phyloP scores from a whole-genome alignment of 2,113 vertebrate species.

The Taxidea taxus region DNA sequence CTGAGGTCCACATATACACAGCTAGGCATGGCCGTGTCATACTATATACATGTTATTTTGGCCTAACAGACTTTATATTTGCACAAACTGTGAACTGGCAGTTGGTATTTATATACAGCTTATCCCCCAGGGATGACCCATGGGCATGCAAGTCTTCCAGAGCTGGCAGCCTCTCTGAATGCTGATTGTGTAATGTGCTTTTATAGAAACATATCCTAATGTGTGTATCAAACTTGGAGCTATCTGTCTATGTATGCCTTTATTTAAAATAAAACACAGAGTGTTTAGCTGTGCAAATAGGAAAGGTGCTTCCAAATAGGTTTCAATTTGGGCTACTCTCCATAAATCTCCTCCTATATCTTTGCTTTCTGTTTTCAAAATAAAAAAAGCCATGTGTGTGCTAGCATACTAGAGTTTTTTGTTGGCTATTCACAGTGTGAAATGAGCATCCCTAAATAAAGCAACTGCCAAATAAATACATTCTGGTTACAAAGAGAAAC shows the following conservation, averaged over 20 bases:
- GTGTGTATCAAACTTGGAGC: constrained; percentile 59
- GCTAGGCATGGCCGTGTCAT: neutral
- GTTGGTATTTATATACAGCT: constrained; percentile 50
- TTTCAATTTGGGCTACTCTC: constrained; percentile 53
- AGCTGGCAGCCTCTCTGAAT: constrained; percentile 28
- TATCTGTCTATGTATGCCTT: constrained; percentile 43
- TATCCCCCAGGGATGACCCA: constrained; percentile 59
- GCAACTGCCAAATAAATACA: constrained; percentile 41
- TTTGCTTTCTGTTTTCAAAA: constrained; percentile 57
- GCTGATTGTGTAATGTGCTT: constrained; percentile 56
- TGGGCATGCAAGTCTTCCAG: constrained; percentile 29
- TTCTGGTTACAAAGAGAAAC: constrained; percentile 50
- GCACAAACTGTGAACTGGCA: constrained; percentile 60
- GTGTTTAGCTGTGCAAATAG: constrained; percentile 44
- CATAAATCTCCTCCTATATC: constrained; percentile 54
- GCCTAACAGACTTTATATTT: constrained; percentile 60
- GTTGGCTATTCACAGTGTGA: constrained; percentile 61
- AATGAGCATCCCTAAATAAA: constrained; percentile 60
- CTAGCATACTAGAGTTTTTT: neutral
- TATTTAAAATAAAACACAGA: constrained; percentile 60
- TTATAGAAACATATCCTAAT: constrained; percentile 60
- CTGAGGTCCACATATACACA: neutral
- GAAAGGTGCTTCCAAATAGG: constrained; percentile 59
- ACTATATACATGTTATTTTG: constrained; percentile 40
- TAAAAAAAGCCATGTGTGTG: constrained; percentile 20